Conservation (phyloP, 37 sponge, comb jelly and placozoan species). For the Crambe crambe region DNA sequence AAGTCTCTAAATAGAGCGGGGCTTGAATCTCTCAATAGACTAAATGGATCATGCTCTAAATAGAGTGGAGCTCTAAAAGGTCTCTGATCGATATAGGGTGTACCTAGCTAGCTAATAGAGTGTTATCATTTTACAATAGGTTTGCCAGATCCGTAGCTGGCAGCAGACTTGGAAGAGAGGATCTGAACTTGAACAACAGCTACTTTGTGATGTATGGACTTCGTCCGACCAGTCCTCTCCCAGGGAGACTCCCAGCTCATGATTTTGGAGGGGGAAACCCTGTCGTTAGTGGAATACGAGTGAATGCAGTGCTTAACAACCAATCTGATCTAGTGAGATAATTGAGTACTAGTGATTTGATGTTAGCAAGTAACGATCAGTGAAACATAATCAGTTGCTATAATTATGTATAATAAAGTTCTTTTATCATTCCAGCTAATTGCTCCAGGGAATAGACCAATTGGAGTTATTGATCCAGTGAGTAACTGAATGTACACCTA, state of each 20-base stretch:
- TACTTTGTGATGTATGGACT: conserved; percentile 3
- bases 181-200: conserved; percentile 3
- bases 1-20: no score
- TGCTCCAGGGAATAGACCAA: not conserved
- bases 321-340: not conserved
- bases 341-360: no score
- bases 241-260: not conserved
- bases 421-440: not conserved
- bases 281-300: not conserved
- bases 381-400: not conserved
- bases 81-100: no score
- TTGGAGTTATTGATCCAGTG: not conserved
- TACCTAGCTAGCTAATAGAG: no score
- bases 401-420: not conserved
- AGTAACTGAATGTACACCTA: not conserved
- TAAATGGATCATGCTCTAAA: no score
- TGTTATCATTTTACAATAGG: not conserved
- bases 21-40: no score
- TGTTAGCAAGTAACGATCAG: no score
- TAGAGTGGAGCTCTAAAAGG: no score
- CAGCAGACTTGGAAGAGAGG: not conserved
- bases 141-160: not conserved
- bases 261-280: not conserved
- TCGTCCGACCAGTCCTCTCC: not conserved
- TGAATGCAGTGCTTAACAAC: not conserved